Evolutionary conservation across 2,113 vertebrate species (phyloP).

Genomic region (Pedionomus torquatus): DNA sequence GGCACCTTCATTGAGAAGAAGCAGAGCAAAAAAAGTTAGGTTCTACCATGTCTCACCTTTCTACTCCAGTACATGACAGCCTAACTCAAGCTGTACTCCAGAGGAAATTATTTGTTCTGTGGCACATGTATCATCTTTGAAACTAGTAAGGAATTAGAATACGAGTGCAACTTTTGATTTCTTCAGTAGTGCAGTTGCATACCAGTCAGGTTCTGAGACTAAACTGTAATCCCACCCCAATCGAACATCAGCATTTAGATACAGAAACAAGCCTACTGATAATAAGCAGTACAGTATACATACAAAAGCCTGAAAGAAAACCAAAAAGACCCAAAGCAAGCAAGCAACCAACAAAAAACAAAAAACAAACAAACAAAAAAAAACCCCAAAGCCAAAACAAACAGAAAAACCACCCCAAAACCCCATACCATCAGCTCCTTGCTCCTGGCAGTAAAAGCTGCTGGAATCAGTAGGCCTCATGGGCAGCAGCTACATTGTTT

Average conservation of each 20-base stretch:
- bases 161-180: not conserved
- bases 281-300: not conserved
- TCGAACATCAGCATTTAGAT: not conserved
- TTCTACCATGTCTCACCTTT: not conserved
- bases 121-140: not conserved
- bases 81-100: not conserved
- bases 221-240: not conserved
- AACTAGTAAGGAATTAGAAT: not conserved
- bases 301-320: not conserved
- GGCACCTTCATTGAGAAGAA: not conserved
- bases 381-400: accelerated
- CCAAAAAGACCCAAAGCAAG: too few relatives aligned
- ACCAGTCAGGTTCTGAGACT: not conserved
- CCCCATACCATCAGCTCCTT: not conserved
- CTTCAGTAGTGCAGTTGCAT: not conserved
- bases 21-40: not conserved
- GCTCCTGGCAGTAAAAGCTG: not conserved
- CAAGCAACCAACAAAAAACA: not conserved
- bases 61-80: not conserved
- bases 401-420: not conserved
- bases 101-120: not conserved
- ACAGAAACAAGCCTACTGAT: not conserved
- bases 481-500: not conserved
- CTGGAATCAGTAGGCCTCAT: not conserved
- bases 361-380: too few relatives aligned